These are phyloP conservation scores for Otus sunia DNA, from an alignment of 2,113 vertebrate species.

Conservation along the genomic window DNA sequence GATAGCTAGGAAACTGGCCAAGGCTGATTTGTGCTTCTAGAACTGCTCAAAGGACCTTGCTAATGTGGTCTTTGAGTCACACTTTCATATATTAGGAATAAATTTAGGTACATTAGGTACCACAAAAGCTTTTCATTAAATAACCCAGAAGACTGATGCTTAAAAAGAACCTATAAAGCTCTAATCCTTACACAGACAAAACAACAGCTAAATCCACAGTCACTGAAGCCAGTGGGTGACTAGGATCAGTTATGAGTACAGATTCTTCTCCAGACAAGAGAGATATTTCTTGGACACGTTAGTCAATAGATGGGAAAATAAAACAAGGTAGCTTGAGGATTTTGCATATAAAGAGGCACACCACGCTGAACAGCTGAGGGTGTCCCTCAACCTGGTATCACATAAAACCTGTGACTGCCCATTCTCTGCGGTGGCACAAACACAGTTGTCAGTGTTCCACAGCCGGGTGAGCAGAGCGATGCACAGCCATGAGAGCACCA, in stretches of 20 bases:
- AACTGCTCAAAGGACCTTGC: neutral
- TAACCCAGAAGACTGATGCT: neutral
- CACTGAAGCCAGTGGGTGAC: neutral
- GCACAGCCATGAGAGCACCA: neutral
- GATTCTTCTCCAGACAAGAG: neutral
- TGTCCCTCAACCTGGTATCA: neutral
- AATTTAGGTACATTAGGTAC: neutral
- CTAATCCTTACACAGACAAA: neutral
- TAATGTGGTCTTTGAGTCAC: neutral
- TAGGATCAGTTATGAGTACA: neutral
- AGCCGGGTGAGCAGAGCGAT: rapidly evolving
- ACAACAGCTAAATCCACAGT: neutral
- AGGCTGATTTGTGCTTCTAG: neutral
- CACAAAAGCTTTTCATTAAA: neutral
- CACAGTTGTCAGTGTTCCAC: neutral
- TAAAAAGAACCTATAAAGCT: neutral
- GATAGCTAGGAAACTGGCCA: neutral
- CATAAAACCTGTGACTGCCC: neutral
- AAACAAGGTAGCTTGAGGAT: neutral
- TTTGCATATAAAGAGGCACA: neutral
- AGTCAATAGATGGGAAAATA: neutral
- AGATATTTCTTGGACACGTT: neutral
- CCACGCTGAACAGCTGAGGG: neutral
- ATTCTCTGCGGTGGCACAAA: neutral
- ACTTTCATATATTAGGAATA: neutral